Evolutionary conservation across 2,888 invertebrate genomes (phyloP).

Genomic region (Hemicrepidius hirtus): DNA sequence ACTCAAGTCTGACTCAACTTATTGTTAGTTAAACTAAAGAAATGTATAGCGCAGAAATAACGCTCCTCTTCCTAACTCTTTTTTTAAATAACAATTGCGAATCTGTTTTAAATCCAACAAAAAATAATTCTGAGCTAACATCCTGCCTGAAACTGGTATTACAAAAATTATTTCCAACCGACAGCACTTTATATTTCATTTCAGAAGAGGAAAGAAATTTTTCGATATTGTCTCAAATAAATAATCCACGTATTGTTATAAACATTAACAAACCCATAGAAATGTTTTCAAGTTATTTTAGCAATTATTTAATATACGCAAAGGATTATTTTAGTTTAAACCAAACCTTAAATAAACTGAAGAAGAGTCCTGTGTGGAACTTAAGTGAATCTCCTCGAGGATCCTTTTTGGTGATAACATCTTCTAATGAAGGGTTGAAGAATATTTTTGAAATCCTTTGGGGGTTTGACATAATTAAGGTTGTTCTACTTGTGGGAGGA

Average conservation of each 20-base stretch:
- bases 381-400: not conserved
- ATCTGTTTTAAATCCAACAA: too few relatives aligned
- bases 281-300: not conserved
- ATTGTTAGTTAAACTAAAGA: too few relatives aligned
- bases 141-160: too few relatives aligned
- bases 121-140: too few relatives aligned
- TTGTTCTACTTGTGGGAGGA: not conserved
- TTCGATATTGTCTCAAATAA: not conserved
- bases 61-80: too few relatives aligned
- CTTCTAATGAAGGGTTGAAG: not conserved
- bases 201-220: not conserved
- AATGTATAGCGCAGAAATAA: too few relatives aligned
- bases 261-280: not conserved
- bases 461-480: not conserved
- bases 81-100: too few relatives aligned
- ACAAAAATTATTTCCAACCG: too few relatives aligned
- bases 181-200: not conserved
- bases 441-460: not conserved
- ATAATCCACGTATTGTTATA: not conserved
- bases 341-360: not conserved
- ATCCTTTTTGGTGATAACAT: not conserved
- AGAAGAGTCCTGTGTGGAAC: not conserved
- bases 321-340: not conserved
- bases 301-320: not conserved
- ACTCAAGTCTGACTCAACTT: too few relatives aligned